Base-by-base conservation (phyloP, 2,888 invertebrate species). In the Mesoligia furuncula region DNA sequence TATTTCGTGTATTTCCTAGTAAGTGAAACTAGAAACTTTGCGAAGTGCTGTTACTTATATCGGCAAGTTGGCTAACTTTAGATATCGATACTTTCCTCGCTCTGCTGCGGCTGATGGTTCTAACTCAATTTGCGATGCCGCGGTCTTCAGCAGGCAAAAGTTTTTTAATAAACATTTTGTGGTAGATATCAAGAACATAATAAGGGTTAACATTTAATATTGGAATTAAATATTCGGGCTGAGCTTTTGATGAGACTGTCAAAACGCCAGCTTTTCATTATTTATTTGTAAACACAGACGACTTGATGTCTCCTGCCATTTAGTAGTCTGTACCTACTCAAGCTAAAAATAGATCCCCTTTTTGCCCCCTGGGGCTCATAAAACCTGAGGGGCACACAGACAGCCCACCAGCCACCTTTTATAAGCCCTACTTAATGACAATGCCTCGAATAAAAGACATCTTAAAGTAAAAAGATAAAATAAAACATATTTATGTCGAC, bases 1-100 rank as follows among this genome's bases (percentile, higher is more conserved):
- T 73, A 83, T 73, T 86, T 75, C 71, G 67, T 65, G 48, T 83
- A 83, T 79, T 67, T 72, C 59, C 67, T 71, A 59, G 69, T 51
- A 73, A 75, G 83, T 75, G 85, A 82, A 78, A 83, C 85, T 73
- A 20, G 68, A 54, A 84, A 83, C 73, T 84, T 77, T 9, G 27
- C 39, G 36, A 39, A 85, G 71, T 75, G 79, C 59, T 71, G 62
- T 42, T 65, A 72, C 73, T 65, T n/a, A 39, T 59, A 15, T 36
- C 54, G 57, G 7, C 54, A 70, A 81, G 45, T 75, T 73, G 57
- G 45, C 54, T 61, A 78, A 82, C 66, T 73, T 64, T 9, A 75
- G 64, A 75, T 66, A 77, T 54, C 61, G 77, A 85, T 72, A 81
- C 42, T 62, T 54, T 51, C 6, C 54, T 11, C 59, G 36, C 64